Conservation (phyloP, 2,113 vertebrate genomes). For the Myiopsitta monachus region DNA sequence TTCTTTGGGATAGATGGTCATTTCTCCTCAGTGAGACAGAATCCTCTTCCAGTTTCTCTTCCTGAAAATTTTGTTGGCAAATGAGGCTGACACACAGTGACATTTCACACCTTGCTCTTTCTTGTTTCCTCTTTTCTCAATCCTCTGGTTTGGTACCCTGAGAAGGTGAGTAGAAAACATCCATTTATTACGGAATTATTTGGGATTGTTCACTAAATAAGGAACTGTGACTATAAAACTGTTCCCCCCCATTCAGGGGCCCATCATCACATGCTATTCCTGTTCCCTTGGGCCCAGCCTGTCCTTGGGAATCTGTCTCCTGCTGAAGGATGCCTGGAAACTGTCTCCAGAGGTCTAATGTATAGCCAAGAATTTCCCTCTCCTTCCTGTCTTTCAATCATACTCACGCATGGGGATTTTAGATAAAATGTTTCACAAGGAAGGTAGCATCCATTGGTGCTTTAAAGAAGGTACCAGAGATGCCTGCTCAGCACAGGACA, state of each 20-base stretch:
- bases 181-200: background rate
- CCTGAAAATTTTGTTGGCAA: background rate
- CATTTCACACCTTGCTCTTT: background rate
- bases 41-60: background rate
- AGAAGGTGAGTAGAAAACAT: background rate
- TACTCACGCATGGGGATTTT: background rate
- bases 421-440: background rate
- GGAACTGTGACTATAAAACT: background rate
- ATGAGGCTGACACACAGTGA: background rate
- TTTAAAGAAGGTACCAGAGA: background rate
- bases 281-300: slow-evolving; percentile 7
- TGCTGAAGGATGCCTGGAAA: slow-evolving; percentile 4
- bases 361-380: background rate
- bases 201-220: background rate
- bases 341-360: background rate
- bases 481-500: background rate
- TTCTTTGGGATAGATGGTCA: background rate
- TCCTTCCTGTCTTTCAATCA: background rate
- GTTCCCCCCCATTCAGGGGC: background rate
- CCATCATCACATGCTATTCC: background rate
- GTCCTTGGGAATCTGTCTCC: slow-evolving; percentile 32
- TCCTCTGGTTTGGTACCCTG: background rate
- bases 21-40: background rate
- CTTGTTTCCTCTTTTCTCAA: background rate
- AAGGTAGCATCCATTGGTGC: background rate